Percentiles rank a stretch among this genome's conserved stretches.
Evolutionary conservation across 2,888 invertebrate species (phyloP).

Genomic region (Poecilus cupreus): DNA sequence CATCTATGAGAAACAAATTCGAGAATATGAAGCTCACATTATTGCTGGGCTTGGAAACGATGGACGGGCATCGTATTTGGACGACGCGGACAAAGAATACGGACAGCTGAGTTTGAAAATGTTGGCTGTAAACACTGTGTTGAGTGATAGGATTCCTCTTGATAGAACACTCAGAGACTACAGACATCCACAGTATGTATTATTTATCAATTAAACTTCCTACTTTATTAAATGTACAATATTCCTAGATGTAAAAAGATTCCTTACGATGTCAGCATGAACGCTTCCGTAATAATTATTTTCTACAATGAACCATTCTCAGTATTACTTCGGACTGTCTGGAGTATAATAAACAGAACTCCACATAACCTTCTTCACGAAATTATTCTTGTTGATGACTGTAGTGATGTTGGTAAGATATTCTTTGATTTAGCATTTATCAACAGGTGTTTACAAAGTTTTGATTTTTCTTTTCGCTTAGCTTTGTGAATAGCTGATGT

Average conservation of each 20-base stretch:
- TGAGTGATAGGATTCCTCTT: conserved; percentile 91
- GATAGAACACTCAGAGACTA: conserved; percentile 85
- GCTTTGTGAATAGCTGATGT: background rate
- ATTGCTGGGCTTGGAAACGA: conserved; percentile 83
- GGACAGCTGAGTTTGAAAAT: conserved; percentile 85
- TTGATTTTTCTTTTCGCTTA: conserved; percentile 21
- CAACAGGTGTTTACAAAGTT: conserved; percentile 39
- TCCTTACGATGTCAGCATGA: conserved; percentile 79
- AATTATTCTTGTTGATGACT: conserved; percentile 96
- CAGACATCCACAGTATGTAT: conserved; percentile 73
- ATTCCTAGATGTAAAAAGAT: conserved; percentile 76
- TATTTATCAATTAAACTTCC: conserved; percentile 63
- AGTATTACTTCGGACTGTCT: conserved; percentile 86
- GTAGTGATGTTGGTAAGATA: conserved; percentile 82
- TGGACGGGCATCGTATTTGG: conserved; percentile 81
- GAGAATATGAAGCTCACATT: conserved; percentile 77
- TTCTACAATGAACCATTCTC: conserved; percentile 87
- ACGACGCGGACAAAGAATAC: conserved; percentile 78
- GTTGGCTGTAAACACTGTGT: conserved; percentile 90
- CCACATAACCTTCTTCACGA: conserved; percentile 86
- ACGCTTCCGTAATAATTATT: conserved; percentile 82
- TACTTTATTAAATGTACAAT: conserved; percentile 36
- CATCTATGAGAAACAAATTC: conserved; percentile 48
- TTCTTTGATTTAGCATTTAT: background rate
- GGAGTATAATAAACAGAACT: conserved; percentile 89